These are phyloP conservation scores for Amphimedon queenslandica DNA, from an alignment of 37 sponge, comb jelly and placozoan species.

Conservation along the genomic window DNA sequence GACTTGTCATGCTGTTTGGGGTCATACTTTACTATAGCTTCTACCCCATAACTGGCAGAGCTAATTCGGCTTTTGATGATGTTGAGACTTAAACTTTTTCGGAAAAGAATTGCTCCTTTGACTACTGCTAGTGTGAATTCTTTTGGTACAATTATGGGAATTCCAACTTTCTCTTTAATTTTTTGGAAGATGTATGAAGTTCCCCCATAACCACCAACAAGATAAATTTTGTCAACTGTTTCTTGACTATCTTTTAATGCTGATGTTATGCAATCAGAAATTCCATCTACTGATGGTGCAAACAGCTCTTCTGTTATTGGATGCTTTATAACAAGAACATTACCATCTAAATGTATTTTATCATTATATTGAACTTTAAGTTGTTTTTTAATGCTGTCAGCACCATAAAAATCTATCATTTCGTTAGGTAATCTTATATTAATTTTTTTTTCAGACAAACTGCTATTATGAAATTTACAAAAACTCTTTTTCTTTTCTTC, in stretches of 20 bases:
- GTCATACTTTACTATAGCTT: too few species aligned
- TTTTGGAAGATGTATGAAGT: neutral
- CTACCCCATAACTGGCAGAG: too few species aligned
- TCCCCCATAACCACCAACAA: conserved; percentile 39
- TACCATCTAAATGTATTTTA: neutral
- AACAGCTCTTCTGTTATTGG: conserved; percentile 10
- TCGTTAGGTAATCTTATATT: too few species aligned
- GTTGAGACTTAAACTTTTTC: too few species aligned
- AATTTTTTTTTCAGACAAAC: neutral
- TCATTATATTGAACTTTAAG: too few species aligned
- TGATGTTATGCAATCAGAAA: neutral
- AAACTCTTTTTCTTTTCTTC: conserved; percentile 37
- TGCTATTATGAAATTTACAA: too few species aligned
- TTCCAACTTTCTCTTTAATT: neutral
- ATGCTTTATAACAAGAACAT: neutral
- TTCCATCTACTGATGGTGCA: neutral
- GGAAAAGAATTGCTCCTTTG: conserved; percentile 18
- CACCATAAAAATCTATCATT: neutral
- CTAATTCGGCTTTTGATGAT: too few species aligned
- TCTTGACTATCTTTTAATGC: neutral
- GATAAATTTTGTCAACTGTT: conserved; percentile 3
- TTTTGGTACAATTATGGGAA: neutral
- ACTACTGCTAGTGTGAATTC: conserved; percentile 9
- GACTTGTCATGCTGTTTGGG: too few species aligned
- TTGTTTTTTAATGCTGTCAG: neutral